Percentiles rank a stretch among this genome's conserved stretches.
Evolutionary conservation across 1,140 invertebrate species (phyloP).

Genomic region (Ephestia elutella): DNA sequence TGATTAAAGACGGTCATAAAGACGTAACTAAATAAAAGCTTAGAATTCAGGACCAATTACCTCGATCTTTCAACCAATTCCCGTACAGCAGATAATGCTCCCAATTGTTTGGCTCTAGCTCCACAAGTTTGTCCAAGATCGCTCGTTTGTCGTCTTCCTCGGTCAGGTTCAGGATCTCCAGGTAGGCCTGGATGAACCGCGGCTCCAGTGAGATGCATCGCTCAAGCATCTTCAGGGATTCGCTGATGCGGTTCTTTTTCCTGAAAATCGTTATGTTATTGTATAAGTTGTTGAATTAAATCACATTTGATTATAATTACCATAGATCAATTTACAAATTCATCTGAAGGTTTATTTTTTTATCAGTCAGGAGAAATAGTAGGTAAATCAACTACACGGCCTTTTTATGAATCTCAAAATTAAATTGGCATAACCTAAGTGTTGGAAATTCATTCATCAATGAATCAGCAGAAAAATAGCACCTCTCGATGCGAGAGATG

Average conservation of each 20-base stretch:
- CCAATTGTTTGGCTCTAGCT: conserved; percentile 78
- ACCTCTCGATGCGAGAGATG: too few species aligned
- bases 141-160: conserved; percentile 72
- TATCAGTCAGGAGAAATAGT: too few species aligned
- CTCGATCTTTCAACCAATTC: conserved; percentile 78
- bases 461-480: too few species aligned
- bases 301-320: too few species aligned
- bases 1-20: too few species aligned
- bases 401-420: too few species aligned
- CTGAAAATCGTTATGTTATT: conserved; percentile 58
- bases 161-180: conserved; percentile 77
- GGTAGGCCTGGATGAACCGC: conserved; percentile 79
- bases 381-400: too few species aligned
- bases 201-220: conserved; percentile 79
- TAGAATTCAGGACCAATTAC: conserved; percentile 58
- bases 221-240: conserved; percentile 80
- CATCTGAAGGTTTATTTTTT: too few species aligned
- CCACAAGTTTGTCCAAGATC: conserved; percentile 75
- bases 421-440: too few species aligned
- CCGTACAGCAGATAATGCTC: conserved; percentile 81
- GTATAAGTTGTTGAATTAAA: background rate
- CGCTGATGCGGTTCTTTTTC: conserved; percentile 78
- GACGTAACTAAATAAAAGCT: too few species aligned
- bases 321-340: too few species aligned
- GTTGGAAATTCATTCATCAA: too few species aligned